These are phyloP conservation scores for Xestia xanthographa DNA, from an alignment of 2,888 invertebrate species.

Conservation along the genomic window DNA sequence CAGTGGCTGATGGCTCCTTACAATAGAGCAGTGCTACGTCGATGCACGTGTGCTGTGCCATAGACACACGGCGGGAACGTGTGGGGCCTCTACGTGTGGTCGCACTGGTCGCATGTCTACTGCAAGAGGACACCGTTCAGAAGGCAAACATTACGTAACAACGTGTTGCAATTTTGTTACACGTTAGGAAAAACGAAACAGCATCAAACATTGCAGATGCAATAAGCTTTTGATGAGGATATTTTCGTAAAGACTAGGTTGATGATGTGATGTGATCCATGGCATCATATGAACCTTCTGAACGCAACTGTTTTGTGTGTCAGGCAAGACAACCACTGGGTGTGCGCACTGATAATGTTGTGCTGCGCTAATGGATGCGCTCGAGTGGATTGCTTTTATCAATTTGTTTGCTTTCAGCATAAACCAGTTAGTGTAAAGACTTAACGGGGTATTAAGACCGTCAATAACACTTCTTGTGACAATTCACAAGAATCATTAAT, in stretches of 20 bases:
- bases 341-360: constrained; percentile 44
- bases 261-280: not conserved
- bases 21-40: constrained; percentile 29
- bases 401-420: constrained; percentile 44
- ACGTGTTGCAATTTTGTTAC: not conserved
- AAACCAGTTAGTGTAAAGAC: constrained; percentile 32
- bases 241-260: not conserved
- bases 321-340: constrained; percentile 33
- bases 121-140: constrained; percentile 15
- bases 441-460: constrained; percentile 18
- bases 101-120: constrained; percentile 48
- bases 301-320: not conserved
- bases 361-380: constrained; percentile 46
- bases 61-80: constrained; percentile 46
- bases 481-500: too few species aligned
- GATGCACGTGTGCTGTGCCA: constrained; percentile 48
- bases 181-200: not conserved
- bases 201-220: not conserved
- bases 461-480: not conserved
- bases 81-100: constrained; percentile 64
- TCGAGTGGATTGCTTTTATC: constrained; percentile 49
- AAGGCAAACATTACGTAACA: not conserved
- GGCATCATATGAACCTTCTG: constrained; percentile 15
- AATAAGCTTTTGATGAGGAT: not conserved
- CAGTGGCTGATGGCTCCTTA: constrained; percentile 12